phyloP scores from a whole-genome alignment of 64 coral and sea anemone genomes.

The Pocillopora verrucosa region DNA sequence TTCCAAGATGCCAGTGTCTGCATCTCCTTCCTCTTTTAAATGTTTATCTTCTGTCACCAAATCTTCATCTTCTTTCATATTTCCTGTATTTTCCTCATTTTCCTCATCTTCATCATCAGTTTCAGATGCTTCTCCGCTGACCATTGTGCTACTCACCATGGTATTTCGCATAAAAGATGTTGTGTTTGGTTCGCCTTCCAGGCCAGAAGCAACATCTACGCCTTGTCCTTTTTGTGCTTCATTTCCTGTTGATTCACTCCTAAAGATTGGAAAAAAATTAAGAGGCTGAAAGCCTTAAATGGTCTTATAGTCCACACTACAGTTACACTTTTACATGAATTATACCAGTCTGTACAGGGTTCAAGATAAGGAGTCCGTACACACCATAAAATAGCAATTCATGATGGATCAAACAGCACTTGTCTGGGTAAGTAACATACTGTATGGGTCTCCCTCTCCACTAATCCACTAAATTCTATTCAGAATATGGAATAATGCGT shows the following conservation, averaged over 20 bases:
- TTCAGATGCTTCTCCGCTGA: slow-evolving; percentile 96
- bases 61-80: neutral
- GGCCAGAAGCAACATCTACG: slow-evolving; percentile 8
- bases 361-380: too few species aligned
- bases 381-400: too few species aligned
- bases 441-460: too few species aligned
- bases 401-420: too few species aligned
- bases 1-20: slow-evolving; percentile 28
- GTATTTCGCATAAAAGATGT: slow-evolving; percentile 73
- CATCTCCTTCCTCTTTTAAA: slow-evolving; percentile 31
- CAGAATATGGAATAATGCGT: too few species aligned
- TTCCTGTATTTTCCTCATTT: slow-evolving; percentile 10
- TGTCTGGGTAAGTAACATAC: too few species aligned
- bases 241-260: neutral
- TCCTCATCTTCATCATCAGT: slow-evolving; percentile 96
- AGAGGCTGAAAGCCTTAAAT: too few species aligned
- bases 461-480: too few species aligned
- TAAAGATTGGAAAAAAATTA: neutral
- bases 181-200: slow-evolving; percentile 5
- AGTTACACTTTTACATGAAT: too few species aligned
- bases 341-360: too few species aligned
- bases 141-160: slow-evolving; percentile 81
- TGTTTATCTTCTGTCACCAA: neutral
- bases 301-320: too few species aligned
- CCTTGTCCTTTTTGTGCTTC: neutral